phyloP scores from a whole-genome alignment of 2,888 invertebrate species.

The Augochlorella aurata region DNA sequence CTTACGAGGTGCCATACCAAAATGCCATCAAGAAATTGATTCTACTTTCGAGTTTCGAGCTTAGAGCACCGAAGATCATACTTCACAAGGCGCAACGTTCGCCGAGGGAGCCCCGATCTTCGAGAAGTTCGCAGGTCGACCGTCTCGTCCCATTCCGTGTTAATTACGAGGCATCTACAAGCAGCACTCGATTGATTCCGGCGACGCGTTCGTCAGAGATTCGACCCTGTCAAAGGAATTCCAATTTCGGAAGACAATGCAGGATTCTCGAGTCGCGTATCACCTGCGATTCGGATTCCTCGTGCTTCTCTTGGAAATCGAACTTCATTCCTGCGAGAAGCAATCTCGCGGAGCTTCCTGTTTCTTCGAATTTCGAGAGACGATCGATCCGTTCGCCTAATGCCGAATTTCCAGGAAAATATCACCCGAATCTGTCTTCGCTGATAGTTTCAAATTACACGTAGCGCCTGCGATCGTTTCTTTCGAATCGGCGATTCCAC shows the following conservation, averaged over 20 bases:
- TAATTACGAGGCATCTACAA: slow-evolving; percentile 59
- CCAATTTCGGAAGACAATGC: slow-evolving; percentile 14
- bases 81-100: too few relatives aligned
- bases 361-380: background rate
- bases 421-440: background rate
- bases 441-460: too few relatives aligned
- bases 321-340: slow-evolving; percentile 1
- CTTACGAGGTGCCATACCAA: too few relatives aligned
- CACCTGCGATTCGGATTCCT: slow-evolving; percentile 7
- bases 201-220: background rate
- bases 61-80: background rate
- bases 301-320: background rate
- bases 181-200: slow-evolving; percentile 40
- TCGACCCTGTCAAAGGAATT: slow-evolving; percentile 13
- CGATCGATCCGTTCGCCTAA: background rate
- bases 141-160: slow-evolving; percentile 52
- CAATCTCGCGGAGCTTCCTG: background rate
- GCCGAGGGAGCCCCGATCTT: background rate
- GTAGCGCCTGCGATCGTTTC: too few relatives aligned
- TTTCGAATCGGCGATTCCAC: too few relatives aligned
- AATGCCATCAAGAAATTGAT: too few relatives aligned
- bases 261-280: slow-evolving; percentile 1
- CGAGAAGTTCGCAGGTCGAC: slow-evolving; percentile 22
- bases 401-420: background rate
- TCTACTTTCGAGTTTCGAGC: too few relatives aligned